phyloP scores from a whole-genome alignment of 2,888 invertebrate genomes.

The Ctenicera cuprea region DNA sequence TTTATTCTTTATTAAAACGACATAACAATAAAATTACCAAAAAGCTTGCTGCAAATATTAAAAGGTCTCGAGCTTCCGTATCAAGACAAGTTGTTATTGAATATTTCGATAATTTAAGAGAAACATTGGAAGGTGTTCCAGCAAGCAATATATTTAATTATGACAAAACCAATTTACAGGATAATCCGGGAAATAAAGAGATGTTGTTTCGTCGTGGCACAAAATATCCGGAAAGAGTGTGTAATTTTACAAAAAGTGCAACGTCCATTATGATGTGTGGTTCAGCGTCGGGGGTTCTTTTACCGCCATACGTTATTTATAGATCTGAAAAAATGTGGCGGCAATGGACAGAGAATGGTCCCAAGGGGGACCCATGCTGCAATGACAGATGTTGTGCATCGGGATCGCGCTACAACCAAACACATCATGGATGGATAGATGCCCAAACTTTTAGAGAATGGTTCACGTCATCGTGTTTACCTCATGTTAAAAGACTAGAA shows the following conservation, averaged over 20 bases:
- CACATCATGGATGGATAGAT: constrained; percentile 44
- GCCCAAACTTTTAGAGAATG: constrained; percentile 60
- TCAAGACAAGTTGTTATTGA: constrained; percentile 49
- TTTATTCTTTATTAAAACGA: constrained; percentile 33
- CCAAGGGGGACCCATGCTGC: constrained; percentile 58
- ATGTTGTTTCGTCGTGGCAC: constrained; percentile 16
- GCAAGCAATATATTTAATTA: constrained; percentile 43
- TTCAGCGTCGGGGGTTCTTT: constrained; percentile 58
- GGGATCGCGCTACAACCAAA: constrained; percentile 55
- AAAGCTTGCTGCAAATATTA: constrained; percentile 47
- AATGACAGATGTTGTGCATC: constrained; percentile 59
- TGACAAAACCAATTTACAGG: constrained; percentile 42
- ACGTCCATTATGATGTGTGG: constrained; percentile 30
- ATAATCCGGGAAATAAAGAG: constrained; percentile 24
- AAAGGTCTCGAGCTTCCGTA: constrained; percentile 45
- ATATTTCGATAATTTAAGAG: constrained; percentile 54
- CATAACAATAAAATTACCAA: constrained; percentile 35
- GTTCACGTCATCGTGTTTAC: constrained; percentile 52
- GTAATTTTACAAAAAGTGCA: constrained; percentile 32
- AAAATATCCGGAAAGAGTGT: constrained; percentile 32
- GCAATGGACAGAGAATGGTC: constrained; percentile 63
- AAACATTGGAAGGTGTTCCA: constrained; percentile 49
- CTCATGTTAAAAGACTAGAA: constrained; percentile 32
- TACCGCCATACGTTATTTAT: constrained; percentile 62
- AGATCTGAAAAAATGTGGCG: constrained; percentile 60